Base-by-base conservation (phyloP, 2,888 invertebrate genomes). In the Alentia gelatinosa region DNA sequence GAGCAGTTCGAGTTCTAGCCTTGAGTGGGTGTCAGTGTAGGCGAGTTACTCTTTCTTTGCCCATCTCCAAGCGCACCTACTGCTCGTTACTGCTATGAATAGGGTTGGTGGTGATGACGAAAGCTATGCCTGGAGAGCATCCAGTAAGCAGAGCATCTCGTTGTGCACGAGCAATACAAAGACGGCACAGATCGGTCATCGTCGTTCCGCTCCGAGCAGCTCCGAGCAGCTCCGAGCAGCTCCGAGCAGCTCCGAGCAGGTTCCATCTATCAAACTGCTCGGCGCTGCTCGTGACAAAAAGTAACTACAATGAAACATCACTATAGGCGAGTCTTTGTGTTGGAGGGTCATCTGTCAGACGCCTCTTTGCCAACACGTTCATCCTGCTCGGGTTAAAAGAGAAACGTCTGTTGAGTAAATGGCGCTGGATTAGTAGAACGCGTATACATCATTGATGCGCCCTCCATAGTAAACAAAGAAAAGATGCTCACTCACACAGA, bases 251-350 rank as follows among this genome's bases (percentile, higher is more conserved):
- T 26, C 79, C 79, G 79, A 79, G 74, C 74, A 74, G 26, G 30
- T 74, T 33, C 33, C n/a, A 33, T 68, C 68, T 26, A 68, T 68
- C 68, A 68, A 68, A 68, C 68, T 68, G 68, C 68, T 30, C 68
- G 12, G 79, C 19, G 37, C 35, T 15, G 37, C 79, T 79, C 39
- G 4, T 7, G 26, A 39, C 79, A 79, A 68, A 68, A 68, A 68
- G 19, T 68, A 68, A 68, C 68, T 68, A 3, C 68, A 68, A 68
- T 68, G 68, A 68, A 30, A 68, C 68, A 68, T 68, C 68, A 68
- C 68, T 68, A 68, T 68, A 26, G 23, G 30, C 12, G 26, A 68
- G 68, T 68, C n/a, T 68, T 30, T 68, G 68, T 68, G 68, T 68
- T 19, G 19, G n/a, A 30, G 68, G 26, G 30, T 68, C 26, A 68